Evolutionary conservation across 2,113 vertebrate genomes (phyloP).

Genomic region (Leptocoma aspasia): DNA sequence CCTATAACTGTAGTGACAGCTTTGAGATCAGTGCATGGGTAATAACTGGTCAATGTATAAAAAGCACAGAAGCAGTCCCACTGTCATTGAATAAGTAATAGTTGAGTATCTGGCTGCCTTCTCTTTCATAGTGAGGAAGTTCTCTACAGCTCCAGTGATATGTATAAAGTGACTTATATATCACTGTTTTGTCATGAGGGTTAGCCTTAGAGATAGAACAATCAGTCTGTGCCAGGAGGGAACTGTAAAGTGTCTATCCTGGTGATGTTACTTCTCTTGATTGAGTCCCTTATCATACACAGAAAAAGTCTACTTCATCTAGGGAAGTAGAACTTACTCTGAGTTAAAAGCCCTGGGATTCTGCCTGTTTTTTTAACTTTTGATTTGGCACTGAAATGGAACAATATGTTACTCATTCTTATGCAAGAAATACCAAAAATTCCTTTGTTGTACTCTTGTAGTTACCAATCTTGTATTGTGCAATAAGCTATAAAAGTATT

Average conservation of each 20-base stretch:
- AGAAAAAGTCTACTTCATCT: neutral
- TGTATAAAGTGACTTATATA: neutral
- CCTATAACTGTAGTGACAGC: neutral
- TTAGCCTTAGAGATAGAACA: neutral
- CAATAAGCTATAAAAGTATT: slow-evolving; percentile 20
- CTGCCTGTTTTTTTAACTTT: slow-evolving; percentile 12
- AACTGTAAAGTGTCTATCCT: neutral
- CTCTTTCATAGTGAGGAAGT: neutral
- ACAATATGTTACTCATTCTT: neutral
- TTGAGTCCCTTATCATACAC: neutral
- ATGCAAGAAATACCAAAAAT: slow-evolving; percentile 21
- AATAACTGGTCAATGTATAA: neutral
- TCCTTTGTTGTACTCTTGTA: slow-evolving; percentile 14
- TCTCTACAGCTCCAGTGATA: neutral
- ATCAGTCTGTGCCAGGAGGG: neutral
- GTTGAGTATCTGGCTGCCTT: neutral
- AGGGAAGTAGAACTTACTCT: neutral
- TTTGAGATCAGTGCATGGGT: neutral
- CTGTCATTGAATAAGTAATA: neutral
- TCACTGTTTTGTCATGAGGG: neutral
- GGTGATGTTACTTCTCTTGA: neutral
- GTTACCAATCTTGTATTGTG: neutral
- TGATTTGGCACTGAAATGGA: neutral
- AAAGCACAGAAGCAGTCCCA: neutral
- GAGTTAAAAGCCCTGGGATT: neutral